Evolutionary conservation across 2,113 vertebrate species (phyloP).

Genomic region (Eulacestoma nigropectus): DNA sequence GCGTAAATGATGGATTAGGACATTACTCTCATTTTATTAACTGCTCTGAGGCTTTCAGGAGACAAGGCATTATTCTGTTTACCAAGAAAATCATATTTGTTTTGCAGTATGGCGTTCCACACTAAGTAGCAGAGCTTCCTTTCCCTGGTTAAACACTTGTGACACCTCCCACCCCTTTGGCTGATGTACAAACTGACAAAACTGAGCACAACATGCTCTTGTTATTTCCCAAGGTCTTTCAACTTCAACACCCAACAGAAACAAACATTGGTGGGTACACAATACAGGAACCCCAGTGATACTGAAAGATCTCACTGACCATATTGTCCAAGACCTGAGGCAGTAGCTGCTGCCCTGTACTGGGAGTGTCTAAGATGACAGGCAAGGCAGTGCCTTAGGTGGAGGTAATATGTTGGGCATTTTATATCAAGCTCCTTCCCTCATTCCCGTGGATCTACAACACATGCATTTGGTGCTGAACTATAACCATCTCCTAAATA

Average conservation of each 20-base stretch:
- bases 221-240: not conserved
- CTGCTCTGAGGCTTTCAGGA: not conserved
- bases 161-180: not conserved
- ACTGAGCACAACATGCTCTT: not conserved
- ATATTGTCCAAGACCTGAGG: not conserved
- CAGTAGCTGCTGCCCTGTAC: not conserved
- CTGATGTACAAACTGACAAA: not conserved
- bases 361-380: not conserved
- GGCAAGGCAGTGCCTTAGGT: not conserved
- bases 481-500: not conserved
- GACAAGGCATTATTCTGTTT: not conserved
- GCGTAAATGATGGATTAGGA: not conserved
- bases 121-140: not conserved
- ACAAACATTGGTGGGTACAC: not conserved
- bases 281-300: not conserved
- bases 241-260: not conserved
- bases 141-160: not conserved
- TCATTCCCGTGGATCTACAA: not conserved
- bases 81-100: not conserved
- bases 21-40: not conserved
- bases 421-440: not conserved
- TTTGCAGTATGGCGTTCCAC: not conserved
- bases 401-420: not conserved
- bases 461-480: not conserved
- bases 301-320: not conserved